Evolutionary conservation across 2,888 invertebrate genomes (phyloP).

Genomic region (Nebria brevicollis): DNA sequence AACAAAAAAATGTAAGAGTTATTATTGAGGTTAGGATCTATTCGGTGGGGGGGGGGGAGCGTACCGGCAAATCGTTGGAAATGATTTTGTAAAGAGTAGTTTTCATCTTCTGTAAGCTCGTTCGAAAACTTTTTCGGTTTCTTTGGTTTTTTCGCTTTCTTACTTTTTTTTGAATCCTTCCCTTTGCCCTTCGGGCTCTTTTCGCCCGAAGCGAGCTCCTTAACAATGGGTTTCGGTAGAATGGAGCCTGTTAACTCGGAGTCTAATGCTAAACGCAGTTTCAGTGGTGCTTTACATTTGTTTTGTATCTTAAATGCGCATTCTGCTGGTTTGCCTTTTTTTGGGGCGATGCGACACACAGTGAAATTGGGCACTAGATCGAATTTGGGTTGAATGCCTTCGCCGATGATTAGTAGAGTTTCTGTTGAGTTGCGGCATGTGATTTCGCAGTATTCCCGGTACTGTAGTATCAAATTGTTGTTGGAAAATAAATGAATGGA

Average conservation of each 20-base stretch:
- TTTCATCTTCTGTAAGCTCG: constrained; percentile 51
- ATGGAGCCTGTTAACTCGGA: constrained; percentile 53
- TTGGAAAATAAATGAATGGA: not conserved
- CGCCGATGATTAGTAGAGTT: constrained; percentile 51
- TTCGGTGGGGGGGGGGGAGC: too few relatives aligned
- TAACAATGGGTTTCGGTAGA: constrained; percentile 34
- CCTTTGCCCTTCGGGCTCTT: constrained; percentile 28
- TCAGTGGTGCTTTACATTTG: constrained; percentile 46
- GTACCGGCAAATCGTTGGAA: constrained; percentile 48
- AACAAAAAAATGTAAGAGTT: not conserved
- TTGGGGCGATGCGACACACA: constrained; percentile 50
- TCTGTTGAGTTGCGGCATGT: constrained; percentile 51
- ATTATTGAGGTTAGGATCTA: too few relatives aligned
- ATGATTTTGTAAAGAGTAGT: constrained; percentile 49
- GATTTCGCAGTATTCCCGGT: constrained; percentile 52
- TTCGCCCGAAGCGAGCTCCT: constrained; percentile 18
- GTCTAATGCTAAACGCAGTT: constrained; percentile 50
- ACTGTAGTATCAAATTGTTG: constrained; percentile 44
- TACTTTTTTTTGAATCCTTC: constrained; percentile 22
- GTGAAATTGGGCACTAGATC: constrained; percentile 51
- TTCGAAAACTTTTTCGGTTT: constrained; percentile 50
- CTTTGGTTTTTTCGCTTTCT: constrained; percentile 27
- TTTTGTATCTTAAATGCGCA: constrained; percentile 52
- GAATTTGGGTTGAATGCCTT: constrained; percentile 49
- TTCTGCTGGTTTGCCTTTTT: constrained; percentile 47